phyloP scores from a whole-genome alignment of 2,113 vertebrate genomes.

The Paracanthobrama guichenoti region DNA sequence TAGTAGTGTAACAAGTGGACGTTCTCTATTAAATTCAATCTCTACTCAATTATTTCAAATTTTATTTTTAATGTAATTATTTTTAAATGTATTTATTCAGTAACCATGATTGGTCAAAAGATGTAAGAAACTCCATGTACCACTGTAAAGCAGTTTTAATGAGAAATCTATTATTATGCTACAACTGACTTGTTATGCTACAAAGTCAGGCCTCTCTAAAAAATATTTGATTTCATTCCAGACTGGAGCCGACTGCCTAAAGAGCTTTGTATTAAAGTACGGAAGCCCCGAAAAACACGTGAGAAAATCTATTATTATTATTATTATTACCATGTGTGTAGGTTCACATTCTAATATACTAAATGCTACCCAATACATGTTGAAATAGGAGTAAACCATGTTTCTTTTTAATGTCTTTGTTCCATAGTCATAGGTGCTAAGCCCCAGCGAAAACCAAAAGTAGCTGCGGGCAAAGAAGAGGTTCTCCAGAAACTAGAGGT shows the following conservation, averaged over 20 bases:
- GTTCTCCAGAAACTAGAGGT: constrained; percentile 83
- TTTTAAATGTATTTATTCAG: no score
- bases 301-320: constrained; percentile 45
- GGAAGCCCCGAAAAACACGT: constrained; percentile 74
- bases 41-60: no score
- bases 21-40: no score
- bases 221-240: constrained; percentile 48
- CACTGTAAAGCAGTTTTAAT: no score
- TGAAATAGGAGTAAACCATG: neutral
- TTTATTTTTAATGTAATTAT: no score
- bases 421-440: constrained; percentile 54
- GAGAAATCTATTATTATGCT: neutral
- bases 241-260: constrained; percentile 80
- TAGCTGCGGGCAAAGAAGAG: constrained; percentile 72
- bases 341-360: neutral
- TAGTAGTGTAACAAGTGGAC: no score
- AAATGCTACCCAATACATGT: neutral
- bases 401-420: neutral
- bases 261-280: constrained; percentile 78
- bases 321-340: neutral
- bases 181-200: neutral
- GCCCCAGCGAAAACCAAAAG: constrained; percentile 60
- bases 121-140: no score
- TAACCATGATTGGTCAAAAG: no score
- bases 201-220: neutral